phyloP scores from a whole-genome alignment of 2,888 invertebrate genomes.

The Volucella zonaria region DNA sequence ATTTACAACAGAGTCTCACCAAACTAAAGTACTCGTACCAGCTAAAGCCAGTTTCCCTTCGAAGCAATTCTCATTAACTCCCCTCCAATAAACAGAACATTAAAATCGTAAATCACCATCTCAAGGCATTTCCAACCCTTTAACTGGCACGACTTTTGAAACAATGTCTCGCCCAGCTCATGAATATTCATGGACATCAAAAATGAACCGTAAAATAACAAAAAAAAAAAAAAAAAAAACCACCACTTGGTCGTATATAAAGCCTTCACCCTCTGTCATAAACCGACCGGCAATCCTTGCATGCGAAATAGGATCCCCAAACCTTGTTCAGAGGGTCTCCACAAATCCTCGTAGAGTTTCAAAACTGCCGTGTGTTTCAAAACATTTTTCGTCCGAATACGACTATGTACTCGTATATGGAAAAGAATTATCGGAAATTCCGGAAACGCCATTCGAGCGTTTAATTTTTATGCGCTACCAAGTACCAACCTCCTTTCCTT shows the following conservation, averaged over 20 bases:
- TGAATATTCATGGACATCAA: slow-evolving; percentile 66
- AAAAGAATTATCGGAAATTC: slow-evolving; percentile 17
- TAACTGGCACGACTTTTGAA: slow-evolving; percentile 16
- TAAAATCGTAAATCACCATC: slow-evolving; percentile 37
- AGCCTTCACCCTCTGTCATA: slow-evolving; percentile 23
- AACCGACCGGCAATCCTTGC: slow-evolving; percentile 14
- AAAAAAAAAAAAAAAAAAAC: slow-evolving; percentile 1
- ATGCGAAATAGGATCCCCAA: slow-evolving; percentile 5
- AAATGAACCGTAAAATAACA: neutral
- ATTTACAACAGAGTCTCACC: neutral
- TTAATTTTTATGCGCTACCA: slow-evolving; percentile 26
- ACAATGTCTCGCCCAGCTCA: slow-evolving; percentile 33
- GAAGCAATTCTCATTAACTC: slow-evolving; percentile 35
- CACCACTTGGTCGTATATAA: neutral
- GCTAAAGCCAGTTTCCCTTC: slow-evolving; percentile 1
- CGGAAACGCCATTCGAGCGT: slow-evolving; percentile 42
- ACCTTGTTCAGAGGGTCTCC: neutral
- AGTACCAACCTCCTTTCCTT: neutral
- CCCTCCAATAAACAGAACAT: slow-evolving; percentile 7
- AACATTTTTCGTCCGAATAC: neutral
- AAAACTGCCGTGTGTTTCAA: slow-evolving; percentile 3
- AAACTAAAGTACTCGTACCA: neutral
- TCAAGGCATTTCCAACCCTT: slow-evolving; percentile 29
- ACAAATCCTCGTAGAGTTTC: slow-evolving; percentile 7
- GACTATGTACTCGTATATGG: neutral